Evolutionary conservation across 64 coral and sea anemone genomes (phyloP).

Genomic region (Exaiptasia diaphana): DNA sequence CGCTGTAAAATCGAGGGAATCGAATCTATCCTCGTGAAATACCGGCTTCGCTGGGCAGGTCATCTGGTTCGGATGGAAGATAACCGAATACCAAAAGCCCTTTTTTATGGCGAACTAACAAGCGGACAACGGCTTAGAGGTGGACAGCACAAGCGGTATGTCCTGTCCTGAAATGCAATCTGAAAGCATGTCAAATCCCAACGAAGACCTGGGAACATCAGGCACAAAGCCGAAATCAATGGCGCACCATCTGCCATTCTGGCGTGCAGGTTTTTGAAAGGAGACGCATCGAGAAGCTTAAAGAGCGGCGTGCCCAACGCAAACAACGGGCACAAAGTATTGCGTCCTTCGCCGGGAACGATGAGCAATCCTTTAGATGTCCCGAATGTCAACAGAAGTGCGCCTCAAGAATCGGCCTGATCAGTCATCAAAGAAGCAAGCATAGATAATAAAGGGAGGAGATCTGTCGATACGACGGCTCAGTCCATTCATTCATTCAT

Average conservation of each 20-base stretch:
- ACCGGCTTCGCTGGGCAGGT: not conserved
- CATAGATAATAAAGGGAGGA: too few species aligned
- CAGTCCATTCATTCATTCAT: too few species aligned
- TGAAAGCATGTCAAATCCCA: not conserved
- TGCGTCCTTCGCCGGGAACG: too few species aligned
- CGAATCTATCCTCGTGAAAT: not conserved
- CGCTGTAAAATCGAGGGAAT: not conserved
- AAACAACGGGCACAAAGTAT: too few species aligned
- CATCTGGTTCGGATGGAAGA: conserved; percentile 1
- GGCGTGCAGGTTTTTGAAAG: too few species aligned
- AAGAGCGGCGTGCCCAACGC: too few species aligned
- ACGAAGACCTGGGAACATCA: not conserved
- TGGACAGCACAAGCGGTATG: not conserved
- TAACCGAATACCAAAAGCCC: not conserved
- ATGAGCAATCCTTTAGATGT: too few species aligned
- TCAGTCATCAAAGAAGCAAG: too few species aligned
- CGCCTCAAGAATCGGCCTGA: too few species aligned
- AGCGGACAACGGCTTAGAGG: not conserved
- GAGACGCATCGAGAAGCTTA: too few species aligned
- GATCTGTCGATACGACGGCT: too few species aligned
- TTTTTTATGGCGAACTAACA: conserved; percentile 1
- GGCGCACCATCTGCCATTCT: not conserved
- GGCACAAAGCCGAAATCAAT: not conserved
- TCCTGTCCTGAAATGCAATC: not conserved
- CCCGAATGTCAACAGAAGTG: too few species aligned